Base-by-base conservation (phyloP, 2,797 vertebrate species). In the Pipistrellus pygmaeus region DNA sequence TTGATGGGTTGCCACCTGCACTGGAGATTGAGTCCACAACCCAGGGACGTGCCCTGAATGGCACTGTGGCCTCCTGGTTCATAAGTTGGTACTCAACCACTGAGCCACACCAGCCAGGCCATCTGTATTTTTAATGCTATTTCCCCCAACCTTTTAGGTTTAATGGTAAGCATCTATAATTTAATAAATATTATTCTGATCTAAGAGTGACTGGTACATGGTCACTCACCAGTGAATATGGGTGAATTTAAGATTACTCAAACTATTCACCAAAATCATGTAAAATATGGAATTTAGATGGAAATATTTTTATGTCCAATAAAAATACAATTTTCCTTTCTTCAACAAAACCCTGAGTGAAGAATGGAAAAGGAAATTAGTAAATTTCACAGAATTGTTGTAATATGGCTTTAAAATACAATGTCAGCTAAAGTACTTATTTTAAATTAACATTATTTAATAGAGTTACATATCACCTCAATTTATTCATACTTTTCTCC, bases 401-500 rank as follows among this genome's bases (percentile, higher is more conserved):
- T 32, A 66, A 32, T 32, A n/a, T 0, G 13, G 15, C 62, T 66
- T 66, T 66, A n/a, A n/a, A 32, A 66, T 66, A 66, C 30, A 32
- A 66, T 66, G 62, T 66, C 8, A 17, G 15, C 62, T 66, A 18
- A 32, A n/a, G 62, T 66, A 66, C 14, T 66, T 66, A 66, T 17
- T 66, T 3, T 66, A 66, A 66, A 66, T 66, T 66, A 66, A 32
- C 15, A 66, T 32, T 32, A n/a, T 18, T 66, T n/a, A 66, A 66
- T 66, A 66, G 14, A 64, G 23, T 82, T 46, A 85, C 48, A 21
- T 27, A 53, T 78, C 81, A 38, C 73, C 27, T 82, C 25, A 82
- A 38, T 44, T 60, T 90, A 71, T 86, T 95, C 17, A 27, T 72
- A 62, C 13, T 84, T 89, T 91, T 85, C 17, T 68, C 35, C 9